Conservation (phyloP, 2,113 vertebrate species). For the Dendrocopos noguchii region DNA sequence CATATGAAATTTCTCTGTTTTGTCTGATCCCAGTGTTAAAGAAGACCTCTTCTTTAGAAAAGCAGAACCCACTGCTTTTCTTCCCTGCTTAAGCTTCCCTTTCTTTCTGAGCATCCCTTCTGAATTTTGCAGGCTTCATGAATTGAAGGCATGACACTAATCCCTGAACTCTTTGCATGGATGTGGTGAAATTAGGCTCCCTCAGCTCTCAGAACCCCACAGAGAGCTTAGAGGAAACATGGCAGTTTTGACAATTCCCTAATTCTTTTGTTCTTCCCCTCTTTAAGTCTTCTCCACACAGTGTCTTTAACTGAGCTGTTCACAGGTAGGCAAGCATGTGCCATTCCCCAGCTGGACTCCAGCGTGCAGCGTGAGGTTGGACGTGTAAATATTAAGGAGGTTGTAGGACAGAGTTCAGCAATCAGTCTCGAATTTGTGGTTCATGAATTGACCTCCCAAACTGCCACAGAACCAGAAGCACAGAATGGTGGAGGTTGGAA, state of each 20-base stretch:
- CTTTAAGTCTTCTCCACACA: neutral
- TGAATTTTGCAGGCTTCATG: constrained; percentile 1
- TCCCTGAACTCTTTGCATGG: neutral
- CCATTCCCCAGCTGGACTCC: neutral
- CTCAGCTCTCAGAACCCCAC: neutral
- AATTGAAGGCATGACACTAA: neutral
- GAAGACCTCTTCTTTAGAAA: neutral
- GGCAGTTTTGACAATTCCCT: neutral
- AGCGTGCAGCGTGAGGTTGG: rapidly evolving
- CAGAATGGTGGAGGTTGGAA: neutral
- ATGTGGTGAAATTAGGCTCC: neutral
- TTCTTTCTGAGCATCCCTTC: neutral
- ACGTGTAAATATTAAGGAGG: neutral
- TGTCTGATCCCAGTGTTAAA: neutral
- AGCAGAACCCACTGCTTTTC: neutral
- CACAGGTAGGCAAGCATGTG: neutral
- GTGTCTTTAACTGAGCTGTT: neutral
- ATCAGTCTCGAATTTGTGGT: neutral
- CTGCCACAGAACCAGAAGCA: neutral
- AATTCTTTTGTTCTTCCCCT: neutral
- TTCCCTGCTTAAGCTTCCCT: neutral
- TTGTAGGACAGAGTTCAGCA: neutral
- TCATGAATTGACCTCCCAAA: neutral
- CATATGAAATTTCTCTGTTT: neutral
- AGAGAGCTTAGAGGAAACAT: constrained; percentile 5